A percentile compares a stretch with the other conserved stretches of the same genome.
Conservation (phyloP, 1,140 invertebrate genomes). For the Meteorus sp. region DNA sequence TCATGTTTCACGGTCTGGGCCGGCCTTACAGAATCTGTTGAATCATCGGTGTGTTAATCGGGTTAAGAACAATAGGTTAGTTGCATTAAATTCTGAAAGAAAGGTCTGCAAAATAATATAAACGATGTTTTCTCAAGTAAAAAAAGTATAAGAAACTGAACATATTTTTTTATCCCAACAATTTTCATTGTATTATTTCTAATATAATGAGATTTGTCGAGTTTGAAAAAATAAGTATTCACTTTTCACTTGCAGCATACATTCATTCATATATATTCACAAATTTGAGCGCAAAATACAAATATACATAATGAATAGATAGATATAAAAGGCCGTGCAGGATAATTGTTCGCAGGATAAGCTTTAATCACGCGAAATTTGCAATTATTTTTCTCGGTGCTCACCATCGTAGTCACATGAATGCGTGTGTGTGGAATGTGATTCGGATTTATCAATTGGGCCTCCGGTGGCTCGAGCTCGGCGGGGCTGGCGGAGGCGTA, state of each 20-base stretch:
- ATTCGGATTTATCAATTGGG: slow-evolving; percentile 44
- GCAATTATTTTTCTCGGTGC: slow-evolving; percentile 49
- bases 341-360: slow-evolving; percentile 41
- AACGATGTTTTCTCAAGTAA: slow-evolving; percentile 3
- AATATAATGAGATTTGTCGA: neutral
- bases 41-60: slow-evolving; percentile 21
- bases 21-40: slow-evolving; percentile 24
- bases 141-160: no score
- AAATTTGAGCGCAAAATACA: neutral
- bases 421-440: slow-evolving; percentile 46
- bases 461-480: slow-evolving; percentile 57
- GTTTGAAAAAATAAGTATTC: no score
- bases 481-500: slow-evolving; percentile 58
- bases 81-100: slow-evolving; percentile 14
- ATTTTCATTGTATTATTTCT: neutral
- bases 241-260: no score
- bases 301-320: slow-evolving; percentile 13
- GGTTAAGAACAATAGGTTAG: slow-evolving; percentile 25
- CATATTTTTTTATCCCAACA: neutral
- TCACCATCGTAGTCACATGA: slow-evolving; percentile 56
- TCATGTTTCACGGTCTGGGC: slow-evolving; percentile 18
- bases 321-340: slow-evolving; percentile 45
- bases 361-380: slow-evolving; percentile 38
- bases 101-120: slow-evolving; percentile 12
- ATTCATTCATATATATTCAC: no score